phyloP scores from a whole-genome alignment of 2,113 vertebrate genomes.

The Catharus fuscescens region DNA sequence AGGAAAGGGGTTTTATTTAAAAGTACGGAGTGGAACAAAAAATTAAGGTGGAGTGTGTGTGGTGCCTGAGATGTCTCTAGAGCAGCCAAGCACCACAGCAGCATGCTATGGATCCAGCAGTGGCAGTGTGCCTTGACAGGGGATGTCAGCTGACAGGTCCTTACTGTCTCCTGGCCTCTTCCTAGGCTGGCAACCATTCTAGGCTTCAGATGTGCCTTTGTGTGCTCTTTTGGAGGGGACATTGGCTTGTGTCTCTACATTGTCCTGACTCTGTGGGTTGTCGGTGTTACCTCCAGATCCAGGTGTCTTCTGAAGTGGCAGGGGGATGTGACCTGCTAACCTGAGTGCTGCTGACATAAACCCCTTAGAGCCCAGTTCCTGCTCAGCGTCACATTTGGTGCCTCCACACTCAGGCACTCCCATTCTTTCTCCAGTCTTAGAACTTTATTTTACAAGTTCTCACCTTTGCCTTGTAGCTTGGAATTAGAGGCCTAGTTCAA shows the following conservation, averaged over 20 bases:
- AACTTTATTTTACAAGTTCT: not conserved
- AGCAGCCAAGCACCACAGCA: not conserved
- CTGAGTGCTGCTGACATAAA: not conserved
- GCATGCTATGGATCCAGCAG: not conserved
- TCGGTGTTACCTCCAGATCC: not conserved
- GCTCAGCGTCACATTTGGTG: not conserved
- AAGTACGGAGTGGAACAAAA: not conserved
- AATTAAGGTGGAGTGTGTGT: not conserved
- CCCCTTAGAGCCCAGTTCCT: not conserved
- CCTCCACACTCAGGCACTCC: not conserved
- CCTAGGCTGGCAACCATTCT: rapidly evolving
- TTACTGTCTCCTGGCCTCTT: not conserved
- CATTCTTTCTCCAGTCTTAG: not conserved
- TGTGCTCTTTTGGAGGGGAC: not conserved
- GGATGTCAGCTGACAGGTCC: not conserved
- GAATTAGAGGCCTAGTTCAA: not conserved
- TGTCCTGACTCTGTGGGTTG: not conserved
- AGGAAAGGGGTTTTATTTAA: not conserved
- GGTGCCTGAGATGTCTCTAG: not conserved
- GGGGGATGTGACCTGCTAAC: not conserved
- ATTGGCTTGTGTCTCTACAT: not conserved
- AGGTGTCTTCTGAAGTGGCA: not conserved
- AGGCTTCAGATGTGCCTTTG: not conserved
- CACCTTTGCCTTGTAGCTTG: not conserved
- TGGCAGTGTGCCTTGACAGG: not conserved